Base-by-base conservation (phyloP, 2,888 invertebrate genomes). In the Apomyelois bistriatella region DNA sequence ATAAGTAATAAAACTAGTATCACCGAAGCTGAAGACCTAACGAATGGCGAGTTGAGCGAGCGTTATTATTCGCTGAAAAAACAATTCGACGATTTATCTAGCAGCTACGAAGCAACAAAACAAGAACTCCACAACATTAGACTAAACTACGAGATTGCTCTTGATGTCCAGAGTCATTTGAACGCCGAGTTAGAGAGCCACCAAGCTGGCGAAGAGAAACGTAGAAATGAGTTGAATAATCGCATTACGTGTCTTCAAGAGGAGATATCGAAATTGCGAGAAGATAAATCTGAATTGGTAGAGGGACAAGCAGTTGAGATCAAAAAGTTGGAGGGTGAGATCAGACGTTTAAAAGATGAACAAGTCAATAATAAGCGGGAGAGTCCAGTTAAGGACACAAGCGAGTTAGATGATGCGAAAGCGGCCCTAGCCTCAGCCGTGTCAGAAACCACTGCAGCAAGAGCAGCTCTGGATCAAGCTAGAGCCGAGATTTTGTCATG, bases 91-190 rank as follows among this genome's bases (percentile, higher is more conserved):
- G 76, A 70, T 53, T 61, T 90, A 58, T 72, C 79, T 3, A 77
- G 61, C 53, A 81, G 72, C 46, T 87, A 78, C 56, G 91, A 90
- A 60, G 59, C 70, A 0, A 78, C 77, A 0, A 85, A 89, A 66
- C 90, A 91, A 61, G 90, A 91, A 59, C 67, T 90, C 5, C 84
- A 91, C 52, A 89, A 90, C 28, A 74, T 79, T 0, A 82, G 68
- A 59, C 70, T 90, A 59, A 84, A 78, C 59, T 85, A 88, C 59
- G 82, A 89, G 59, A 88, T 85, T 0, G 85, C 90, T 16, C 64
- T 88, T 43, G 90, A 90, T 52, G 79, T 87, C 1, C 90, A 90
- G 56, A 80, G 81, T 15, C 86, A 90, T 61, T 68, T 91, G 37
- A 82, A 72, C 38, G 76, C 82, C 0, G 91, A 91, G 56, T 62